Percentiles rank a stretch among this genome's conserved stretches.
Evolutionary conservation across 2,888 invertebrate species (phyloP).

Genomic region (Nyleta sp.): DNA sequence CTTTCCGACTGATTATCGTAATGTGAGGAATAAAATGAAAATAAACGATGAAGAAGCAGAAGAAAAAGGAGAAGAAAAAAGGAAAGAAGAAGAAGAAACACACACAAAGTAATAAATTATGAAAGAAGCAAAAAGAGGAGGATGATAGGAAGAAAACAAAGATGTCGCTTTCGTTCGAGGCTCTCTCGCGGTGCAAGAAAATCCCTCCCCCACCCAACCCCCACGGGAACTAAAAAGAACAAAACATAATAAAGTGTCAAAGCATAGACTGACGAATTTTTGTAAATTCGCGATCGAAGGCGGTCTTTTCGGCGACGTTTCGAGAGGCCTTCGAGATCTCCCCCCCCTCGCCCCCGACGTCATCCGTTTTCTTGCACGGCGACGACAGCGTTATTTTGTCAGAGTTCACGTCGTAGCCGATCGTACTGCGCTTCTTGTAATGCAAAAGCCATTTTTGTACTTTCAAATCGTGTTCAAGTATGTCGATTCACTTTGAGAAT

Average conservation of each 20-base stretch:
- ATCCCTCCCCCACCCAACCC: background rate
- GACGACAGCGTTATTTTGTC: conserved; percentile 40
- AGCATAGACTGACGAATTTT: conserved; percentile 58
- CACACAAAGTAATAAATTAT: conserved; percentile 47
- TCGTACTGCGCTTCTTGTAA: conserved; percentile 60
- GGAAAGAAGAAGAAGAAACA: conserved; percentile 16
- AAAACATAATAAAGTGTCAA: conserved; percentile 50
- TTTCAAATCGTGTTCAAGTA: conserved; percentile 55
- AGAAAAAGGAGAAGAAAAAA: conserved; percentile 27
- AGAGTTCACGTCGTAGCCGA: conserved; percentile 62
- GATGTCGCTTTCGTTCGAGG: conserved; percentile 38
- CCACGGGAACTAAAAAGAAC: background rate
- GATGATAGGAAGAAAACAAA: conserved; percentile 6
- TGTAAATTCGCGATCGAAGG: conserved; percentile 17
- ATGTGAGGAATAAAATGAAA: conserved; percentile 65
- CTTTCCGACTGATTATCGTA: conserved; percentile 81
- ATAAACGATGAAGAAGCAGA: conserved; percentile 27
- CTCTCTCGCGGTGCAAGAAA: conserved; percentile 50
- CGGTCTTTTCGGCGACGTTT: conserved; percentile 30
- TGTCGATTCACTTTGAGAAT: conserved; percentile 34
- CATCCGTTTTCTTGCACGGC: conserved; percentile 45
- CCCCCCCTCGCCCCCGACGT: conserved; percentile 1
- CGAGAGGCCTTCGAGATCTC: conserved; percentile 18
- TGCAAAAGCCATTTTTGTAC: conserved; percentile 50
- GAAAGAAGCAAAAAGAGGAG: conserved; percentile 2